Conservation (phyloP, 2,113 vertebrate species). For the Leuciscus idus region DNA sequence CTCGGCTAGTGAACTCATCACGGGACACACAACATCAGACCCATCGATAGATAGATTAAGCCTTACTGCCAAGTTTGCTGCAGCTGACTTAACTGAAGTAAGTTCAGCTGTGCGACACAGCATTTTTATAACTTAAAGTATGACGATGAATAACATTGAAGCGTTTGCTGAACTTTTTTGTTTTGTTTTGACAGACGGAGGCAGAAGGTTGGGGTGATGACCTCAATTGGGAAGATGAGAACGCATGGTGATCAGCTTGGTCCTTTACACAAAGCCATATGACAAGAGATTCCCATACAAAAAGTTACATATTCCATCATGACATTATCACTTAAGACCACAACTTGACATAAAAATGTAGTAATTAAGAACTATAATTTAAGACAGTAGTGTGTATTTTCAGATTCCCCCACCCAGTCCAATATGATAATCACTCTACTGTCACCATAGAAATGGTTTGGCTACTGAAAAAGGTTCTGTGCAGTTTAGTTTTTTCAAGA, state of each 20-base stretch:
- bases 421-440: too few species aligned
- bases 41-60: conserved; percentile 62
- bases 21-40: conserved; percentile 47
- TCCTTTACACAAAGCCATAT: conserved; percentile 47
- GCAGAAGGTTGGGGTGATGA: conserved; percentile 91
- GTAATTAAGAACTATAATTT: not conserved
- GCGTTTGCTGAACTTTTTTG: not conserved
- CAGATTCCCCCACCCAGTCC: too few species aligned
- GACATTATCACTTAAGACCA: not conserved
- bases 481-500: too few species aligned
- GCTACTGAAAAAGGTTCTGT: too few species aligned
- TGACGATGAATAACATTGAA: not conserved
- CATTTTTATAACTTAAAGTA: not conserved
- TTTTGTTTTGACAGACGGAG: conserved; percentile 77
- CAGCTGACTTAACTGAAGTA: conserved; percentile 83
- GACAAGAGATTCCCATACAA: not conserved
- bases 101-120: conserved; percentile 33
- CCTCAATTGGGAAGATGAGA: conserved; percentile 90
- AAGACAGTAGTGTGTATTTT: not conserved
- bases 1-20: conserved; percentile 52
- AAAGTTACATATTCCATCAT: not conserved
- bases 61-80: conserved; percentile 92
- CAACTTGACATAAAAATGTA: not conserved
- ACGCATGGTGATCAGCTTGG: conserved; percentile 78
- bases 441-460: too few species aligned